Conservation (phyloP, 2,797 vertebrate genomes). For the Cyclopterus lumpus region DNA sequence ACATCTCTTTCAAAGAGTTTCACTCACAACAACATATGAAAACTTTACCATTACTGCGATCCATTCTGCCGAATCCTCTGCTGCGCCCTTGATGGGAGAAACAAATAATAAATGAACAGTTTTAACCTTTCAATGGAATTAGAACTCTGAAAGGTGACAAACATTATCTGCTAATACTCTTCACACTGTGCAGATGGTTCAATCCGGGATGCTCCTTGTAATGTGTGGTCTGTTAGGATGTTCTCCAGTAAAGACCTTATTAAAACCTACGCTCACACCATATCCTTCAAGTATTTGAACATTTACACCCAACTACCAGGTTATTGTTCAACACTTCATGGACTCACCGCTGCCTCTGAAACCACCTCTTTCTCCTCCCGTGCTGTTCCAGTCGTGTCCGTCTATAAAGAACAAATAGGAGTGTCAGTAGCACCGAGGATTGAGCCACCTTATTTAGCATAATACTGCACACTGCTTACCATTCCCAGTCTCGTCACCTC, state of each 20-base stretch:
- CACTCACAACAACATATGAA: neutral
- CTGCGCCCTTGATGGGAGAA: constrained; percentile 29
- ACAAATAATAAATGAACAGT: too few species aligned
- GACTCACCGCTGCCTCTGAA: constrained; percentile 61
- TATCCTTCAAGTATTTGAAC: neutral
- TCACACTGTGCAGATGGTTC: neutral
- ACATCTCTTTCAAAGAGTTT: neutral
- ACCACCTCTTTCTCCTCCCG: constrained; percentile 14
- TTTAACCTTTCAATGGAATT: too few species aligned
- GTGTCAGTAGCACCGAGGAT: neutral
- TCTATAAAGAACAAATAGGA: constrained; percentile 2
- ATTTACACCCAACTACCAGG: neutral
- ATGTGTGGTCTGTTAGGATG: neutral
- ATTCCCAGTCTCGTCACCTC: constrained; percentile 6
- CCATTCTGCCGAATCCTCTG: constrained; percentile 24
- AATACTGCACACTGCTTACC: neutral
- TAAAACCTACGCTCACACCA: neutral
- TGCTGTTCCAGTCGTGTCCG: neutral
- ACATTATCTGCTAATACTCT: accelerated
- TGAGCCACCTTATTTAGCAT: accelerated
- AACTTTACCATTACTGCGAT: constrained; percentile 34
- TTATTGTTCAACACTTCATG: neutral
- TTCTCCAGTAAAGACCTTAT: neutral
- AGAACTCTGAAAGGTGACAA: neutral
- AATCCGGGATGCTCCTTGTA: neutral